Conservation (phyloP, 2,113 vertebrate genomes). For the Camelus dromedarius region DNA sequence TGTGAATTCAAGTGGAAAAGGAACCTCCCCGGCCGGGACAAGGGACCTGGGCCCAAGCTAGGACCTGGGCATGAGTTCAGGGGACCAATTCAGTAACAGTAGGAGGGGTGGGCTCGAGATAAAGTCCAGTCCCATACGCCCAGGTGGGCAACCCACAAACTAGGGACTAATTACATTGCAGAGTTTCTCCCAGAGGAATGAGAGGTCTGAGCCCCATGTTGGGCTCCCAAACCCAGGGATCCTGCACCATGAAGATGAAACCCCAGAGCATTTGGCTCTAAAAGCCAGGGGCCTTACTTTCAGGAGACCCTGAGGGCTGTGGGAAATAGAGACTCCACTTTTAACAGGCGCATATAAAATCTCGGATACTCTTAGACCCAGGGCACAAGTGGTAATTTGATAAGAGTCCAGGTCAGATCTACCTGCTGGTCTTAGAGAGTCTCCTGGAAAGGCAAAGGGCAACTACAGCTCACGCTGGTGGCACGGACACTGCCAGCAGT, state of each 20-base stretch:
- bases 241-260: background rate
- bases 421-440: background rate
- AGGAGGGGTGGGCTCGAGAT: background rate
- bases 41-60: background rate
- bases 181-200: background rate
- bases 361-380: background rate
- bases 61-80: background rate
- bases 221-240: too few relatives aligned
- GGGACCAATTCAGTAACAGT: background rate
- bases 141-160: background rate
- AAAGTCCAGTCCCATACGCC: background rate
- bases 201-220: too few relatives aligned
- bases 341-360: background rate
- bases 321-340: background rate
- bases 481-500: background rate
- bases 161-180: background rate
- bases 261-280: background rate
- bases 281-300: background rate
- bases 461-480: background rate
- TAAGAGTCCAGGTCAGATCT: background rate
- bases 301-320: background rate
- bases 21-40: background rate
- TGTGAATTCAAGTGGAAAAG: background rate
- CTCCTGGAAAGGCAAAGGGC: background rate
- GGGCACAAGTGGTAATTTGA: background rate